Evolutionary conservation across 2,888 invertebrate species (phyloP), one percentile per base, ranked within the genome.

Genomic region (Halictus quadricinctus): DNA sequence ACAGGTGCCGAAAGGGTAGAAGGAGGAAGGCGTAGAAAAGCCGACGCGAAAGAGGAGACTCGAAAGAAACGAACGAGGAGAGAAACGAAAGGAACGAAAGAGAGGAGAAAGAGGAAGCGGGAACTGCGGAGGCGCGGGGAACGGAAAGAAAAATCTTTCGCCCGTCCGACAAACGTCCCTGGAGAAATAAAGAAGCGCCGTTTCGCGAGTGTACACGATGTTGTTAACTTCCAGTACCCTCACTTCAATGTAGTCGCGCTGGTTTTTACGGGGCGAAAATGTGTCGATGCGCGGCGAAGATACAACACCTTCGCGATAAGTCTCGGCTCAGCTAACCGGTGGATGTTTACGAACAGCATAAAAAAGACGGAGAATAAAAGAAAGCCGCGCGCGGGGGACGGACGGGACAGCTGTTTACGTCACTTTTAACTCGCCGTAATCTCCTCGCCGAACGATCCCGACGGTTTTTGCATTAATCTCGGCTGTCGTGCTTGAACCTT

Each of bases 141-240:
- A 36, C 64, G 64, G 21, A 13, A 72, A 74, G 78, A 76, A 81
- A 46, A 75, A 89, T 90, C 88, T 87, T 89, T 90, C 84, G 75
- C 54, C 79, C 81, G 83, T 80, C 83, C 58, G 79, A 69, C 72
- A 80, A 90, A 84, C 86, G 84, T 90, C 92, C 86, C 92, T 78
- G 77, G 92, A 92, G 92, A 92, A 92, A 92, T 92, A 92, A 69
- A 91, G 88, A 87, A 89, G 83, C 81, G 79, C 79, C 72, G 78
- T 84, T 84, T 64, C 86, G 80, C 80, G 58, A 79, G 84, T 80
- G 76, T 85, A 76, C 80, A 80, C 78, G 78, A 58, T 72, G 85
- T 72, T 83, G 83, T 85, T 85, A 83, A 87, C 84, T 79, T 88
- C 81, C 75, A 66, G 64, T 43, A 25, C 48, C 58, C 70, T 70